Base-by-base conservation (phyloP, 2,888 invertebrate genomes). In the Hyposoter didymator region DNA sequence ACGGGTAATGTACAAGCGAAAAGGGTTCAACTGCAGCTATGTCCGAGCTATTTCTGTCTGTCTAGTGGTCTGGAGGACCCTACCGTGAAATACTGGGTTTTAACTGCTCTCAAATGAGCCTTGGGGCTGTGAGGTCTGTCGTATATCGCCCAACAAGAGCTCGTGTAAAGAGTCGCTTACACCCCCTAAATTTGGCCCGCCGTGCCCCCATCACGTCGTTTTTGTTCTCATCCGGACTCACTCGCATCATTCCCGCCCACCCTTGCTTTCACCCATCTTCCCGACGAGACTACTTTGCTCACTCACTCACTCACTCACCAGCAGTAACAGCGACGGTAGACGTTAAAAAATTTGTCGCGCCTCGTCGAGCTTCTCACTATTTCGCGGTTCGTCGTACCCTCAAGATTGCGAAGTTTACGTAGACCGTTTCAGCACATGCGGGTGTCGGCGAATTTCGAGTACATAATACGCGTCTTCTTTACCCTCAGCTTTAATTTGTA, bases 61-160 rank as follows among this genome's bases (percentile, higher is more conserved):
- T 74, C 85, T 86, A 78, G 84, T 79, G 85, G 84, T 78, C 84
- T 80, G 81, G 82, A 86, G 81, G 78, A 84, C 59, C 83, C 76
- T 83, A 85, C 79, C 83, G 80, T 78, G 84, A 87, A 88, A 85
- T 88, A 89, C 87, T 87, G 87, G 84, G 86, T 87, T 89, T 89
- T 90, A 88, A 89, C 87, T 87, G 88, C 87, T 89, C 88, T 88
- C 88, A 88, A 90, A 89, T 88, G 90, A 90, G 88, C 84, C 88
- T 88, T 87, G 88, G 89, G 88, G 85, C 83, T 80, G 76, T 64
- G 85, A 80, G 80, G 79, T 80, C 74, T 83, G 69, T 85, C 78
- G 78, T 74, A 78, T 82, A 82, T 83, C 85, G 67, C 87, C 47
- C 64, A 47, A 85, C 84, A 82, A 72, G 88, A 83, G 84, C 73